phyloP scores from a whole-genome alignment of 2,888 invertebrate species.

The Lasius fuliginosus region DNA sequence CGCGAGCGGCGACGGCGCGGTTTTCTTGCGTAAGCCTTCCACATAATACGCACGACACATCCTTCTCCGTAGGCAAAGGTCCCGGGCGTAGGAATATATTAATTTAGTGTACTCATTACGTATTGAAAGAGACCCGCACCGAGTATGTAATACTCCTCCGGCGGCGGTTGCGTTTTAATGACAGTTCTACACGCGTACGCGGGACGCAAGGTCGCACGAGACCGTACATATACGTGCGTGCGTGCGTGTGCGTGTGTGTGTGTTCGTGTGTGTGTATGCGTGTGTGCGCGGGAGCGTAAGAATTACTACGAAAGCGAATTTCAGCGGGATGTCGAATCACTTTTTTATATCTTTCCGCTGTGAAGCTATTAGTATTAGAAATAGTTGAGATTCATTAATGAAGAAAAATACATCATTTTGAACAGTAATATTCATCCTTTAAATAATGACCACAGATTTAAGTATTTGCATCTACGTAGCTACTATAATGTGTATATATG shows the following conservation, averaged over 20 bases:
- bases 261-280: too few species aligned
- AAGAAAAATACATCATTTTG: neutral
- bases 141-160: slow-evolving; percentile 74
- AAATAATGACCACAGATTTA: neutral
- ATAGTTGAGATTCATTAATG: neutral
- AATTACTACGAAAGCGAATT: slow-evolving; percentile 58
- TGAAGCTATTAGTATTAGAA: neutral
- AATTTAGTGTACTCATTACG: slow-evolving; percentile 81
- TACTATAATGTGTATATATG: neutral
- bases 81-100: slow-evolving; percentile 76
- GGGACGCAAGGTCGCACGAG: slow-evolving; percentile 71
- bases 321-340: slow-evolving; percentile 16
- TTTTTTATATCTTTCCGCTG: slow-evolving; percentile 11
- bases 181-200: slow-evolving; percentile 68
- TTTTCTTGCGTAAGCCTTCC: slow-evolving; percentile 75
- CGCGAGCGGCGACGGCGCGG: slow-evolving; percentile 72
- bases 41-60: slow-evolving; percentile 75
- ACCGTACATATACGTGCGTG: neutral
- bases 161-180: slow-evolving; percentile 77
- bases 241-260: neutral
- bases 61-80: slow-evolving; percentile 70
- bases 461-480: neutral
- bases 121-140: slow-evolving; percentile 69
- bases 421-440: neutral
- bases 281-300: neutral